These are phyloP conservation scores for Drosophila eugracilis DNA, from an alignment of 1,140 invertebrate genomes.

Conservation along the genomic window DNA sequence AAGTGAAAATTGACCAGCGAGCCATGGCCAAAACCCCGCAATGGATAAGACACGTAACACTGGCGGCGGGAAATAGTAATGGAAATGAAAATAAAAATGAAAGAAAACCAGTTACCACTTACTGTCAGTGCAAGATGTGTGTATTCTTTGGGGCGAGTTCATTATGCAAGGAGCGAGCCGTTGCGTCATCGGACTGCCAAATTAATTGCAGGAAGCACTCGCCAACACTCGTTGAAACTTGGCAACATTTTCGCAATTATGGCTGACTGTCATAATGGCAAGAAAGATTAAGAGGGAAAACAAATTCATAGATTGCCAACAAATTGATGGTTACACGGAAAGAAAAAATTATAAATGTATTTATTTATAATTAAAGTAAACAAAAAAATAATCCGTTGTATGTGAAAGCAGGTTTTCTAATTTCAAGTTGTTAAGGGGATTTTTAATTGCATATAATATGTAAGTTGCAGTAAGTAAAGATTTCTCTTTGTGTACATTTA, in stretches of 20 bases:
- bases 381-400: too few species aligned
- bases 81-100: conserved; percentile 52
- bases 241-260: conserved; percentile 48
- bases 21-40: conserved; percentile 31
- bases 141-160: conserved; percentile 77
- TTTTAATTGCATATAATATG: not conserved
- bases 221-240: conserved; percentile 27
- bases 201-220: conserved; percentile 74
- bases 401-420: not conserved
- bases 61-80: conserved; percentile 21
- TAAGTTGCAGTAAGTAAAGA: too few species aligned
- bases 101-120: conserved; percentile 68
- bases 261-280: conserved; percentile 40
- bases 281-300: conserved; percentile 19
- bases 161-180: conserved; percentile 66
- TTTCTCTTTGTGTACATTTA: not conserved
- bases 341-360: conserved; percentile 1
- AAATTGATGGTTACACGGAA: conserved; percentile 27
- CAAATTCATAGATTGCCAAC: conserved; percentile 40
- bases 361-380: too few species aligned
- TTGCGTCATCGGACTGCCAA: conserved; percentile 63
- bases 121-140: conserved; percentile 30
- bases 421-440: not conserved
- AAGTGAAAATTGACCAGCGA: conserved; percentile 70
- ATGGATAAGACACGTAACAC: conserved; percentile 15